phyloP scores from a whole-genome alignment of 35 echinoderm and acorn worm species.

The Anneissia japonica region DNA sequence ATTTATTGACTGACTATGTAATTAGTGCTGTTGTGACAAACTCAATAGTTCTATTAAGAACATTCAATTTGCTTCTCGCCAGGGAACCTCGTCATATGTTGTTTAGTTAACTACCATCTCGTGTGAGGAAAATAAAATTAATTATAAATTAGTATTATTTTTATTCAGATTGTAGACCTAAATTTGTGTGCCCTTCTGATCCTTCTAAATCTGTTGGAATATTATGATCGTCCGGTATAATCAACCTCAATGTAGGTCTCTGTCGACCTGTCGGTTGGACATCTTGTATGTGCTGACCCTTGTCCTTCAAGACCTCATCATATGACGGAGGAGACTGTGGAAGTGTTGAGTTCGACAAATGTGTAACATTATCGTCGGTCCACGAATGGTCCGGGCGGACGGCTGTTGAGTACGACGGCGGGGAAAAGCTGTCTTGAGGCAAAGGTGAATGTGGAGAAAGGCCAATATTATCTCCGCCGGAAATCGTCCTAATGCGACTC shows the following conservation, averaged over 20 bases:
- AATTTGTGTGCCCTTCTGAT: neutral
- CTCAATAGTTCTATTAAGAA: too few species aligned
- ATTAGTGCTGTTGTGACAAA: too few species aligned
- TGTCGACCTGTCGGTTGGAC: neutral
- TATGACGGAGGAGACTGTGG: neutral
- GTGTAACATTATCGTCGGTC: neutral
- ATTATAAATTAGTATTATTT: too few species aligned
- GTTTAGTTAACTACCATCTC: too few species aligned
- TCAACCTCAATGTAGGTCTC: neutral
- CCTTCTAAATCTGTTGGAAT: neutral
- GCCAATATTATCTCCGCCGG: neutral
- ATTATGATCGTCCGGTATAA: neutral
- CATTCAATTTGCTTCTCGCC: too few species aligned
- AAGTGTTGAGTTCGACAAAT: neutral
- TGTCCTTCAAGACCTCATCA: neutral
- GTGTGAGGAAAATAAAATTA: too few species aligned
- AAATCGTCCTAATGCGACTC: neutral
- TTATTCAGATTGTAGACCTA: neutral
- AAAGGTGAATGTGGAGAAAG: neutral
- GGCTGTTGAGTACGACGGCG: neutral
- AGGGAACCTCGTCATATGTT: too few species aligned
- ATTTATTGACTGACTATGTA: too few species aligned
- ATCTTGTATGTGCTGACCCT: neutral
- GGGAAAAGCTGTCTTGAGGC: neutral
- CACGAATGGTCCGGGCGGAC: neutral